Conservation (phyloP, 1,140 invertebrate genomes). For the Ruditapes philippinarum region DNA sequence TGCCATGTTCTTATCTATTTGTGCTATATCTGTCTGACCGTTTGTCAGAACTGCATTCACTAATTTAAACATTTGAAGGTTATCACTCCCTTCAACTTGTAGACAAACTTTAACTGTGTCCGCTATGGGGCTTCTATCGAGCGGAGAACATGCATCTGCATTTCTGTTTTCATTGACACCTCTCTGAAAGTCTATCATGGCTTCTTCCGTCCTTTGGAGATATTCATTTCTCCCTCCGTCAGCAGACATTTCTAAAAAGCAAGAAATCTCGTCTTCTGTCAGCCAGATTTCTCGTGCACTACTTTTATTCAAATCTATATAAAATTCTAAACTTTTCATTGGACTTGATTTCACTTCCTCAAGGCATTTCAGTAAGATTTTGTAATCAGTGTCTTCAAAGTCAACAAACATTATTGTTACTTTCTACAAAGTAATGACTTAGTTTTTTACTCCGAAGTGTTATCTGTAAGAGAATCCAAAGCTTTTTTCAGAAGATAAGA, state of each 20-base stretch:
- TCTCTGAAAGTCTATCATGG: neutral
- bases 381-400: neutral
- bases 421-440: neutral
- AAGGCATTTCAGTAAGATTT: slow-evolving; percentile 17
- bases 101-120: neutral
- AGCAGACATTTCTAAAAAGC: neutral
- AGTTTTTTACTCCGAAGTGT: neutral
- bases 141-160: neutral
- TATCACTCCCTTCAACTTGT: neutral
- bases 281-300: neutral
- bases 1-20: neutral
- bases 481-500: neutral
- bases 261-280: neutral
- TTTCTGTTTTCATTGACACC: neutral
- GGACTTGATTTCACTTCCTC: neutral
- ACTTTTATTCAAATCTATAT: neutral
- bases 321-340: neutral
- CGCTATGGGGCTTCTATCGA: neutral
- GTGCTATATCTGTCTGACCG: neutral
- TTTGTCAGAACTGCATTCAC: neutral
- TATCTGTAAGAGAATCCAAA: neutral
- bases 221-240: slow-evolving; percentile 3
- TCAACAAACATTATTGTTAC: neutral
- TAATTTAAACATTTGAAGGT: neutral
- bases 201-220: neutral